Evolutionary conservation across 2,888 invertebrate genomes (phyloP), one percentile per base, ranked within the genome.

Genomic region (Liopterus haemorrhoidalis): DNA sequence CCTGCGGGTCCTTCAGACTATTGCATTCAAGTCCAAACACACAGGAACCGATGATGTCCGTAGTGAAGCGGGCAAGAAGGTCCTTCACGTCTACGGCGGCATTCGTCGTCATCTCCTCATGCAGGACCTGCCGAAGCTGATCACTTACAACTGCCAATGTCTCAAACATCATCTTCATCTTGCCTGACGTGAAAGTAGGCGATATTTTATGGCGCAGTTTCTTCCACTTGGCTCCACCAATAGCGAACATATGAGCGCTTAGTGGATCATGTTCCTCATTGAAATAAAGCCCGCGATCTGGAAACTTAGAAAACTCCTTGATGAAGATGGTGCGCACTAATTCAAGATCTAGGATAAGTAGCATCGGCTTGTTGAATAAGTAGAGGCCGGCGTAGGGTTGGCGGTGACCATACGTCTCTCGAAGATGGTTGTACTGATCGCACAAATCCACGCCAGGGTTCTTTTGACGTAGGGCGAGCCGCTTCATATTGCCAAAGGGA

Each of bases 21-120:
- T 71, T 68, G 48, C 68, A 67, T 9, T 71, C 67, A 4, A 73
- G 58, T 0, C 73, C 73, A 52, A 73, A 73, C 6, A 70, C 71
- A 52, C 70, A 69, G 1, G 61, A 63, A 1, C 71, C 70, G 27
- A 73, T 71, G 0, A 71, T 68, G 52, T 73, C 71, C 15, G 69
- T 68, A 2, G 70, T 69, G 48, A 62, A 72, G 3, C 65, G 62
- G 0, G 67, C 64, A 16, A 64, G 59, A 4, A 68, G 36, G 27
- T 68, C 67, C 51, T 65, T 66, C 1, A 69, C 50, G 22, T 71
- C 70, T 0, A 62, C 40, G 1, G 56, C 16, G 12, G 8, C 11
- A 32, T 4, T 58, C 50, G 15, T 58, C 44, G 36, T 50, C n/a
- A 1, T 3, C 21, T 28, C 28, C 1, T 28, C 15, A 15, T 32